Evolutionary conservation across 1,140 invertebrate genomes (phyloP).

Genomic region (Caenorhabditis inopinata): DNA sequence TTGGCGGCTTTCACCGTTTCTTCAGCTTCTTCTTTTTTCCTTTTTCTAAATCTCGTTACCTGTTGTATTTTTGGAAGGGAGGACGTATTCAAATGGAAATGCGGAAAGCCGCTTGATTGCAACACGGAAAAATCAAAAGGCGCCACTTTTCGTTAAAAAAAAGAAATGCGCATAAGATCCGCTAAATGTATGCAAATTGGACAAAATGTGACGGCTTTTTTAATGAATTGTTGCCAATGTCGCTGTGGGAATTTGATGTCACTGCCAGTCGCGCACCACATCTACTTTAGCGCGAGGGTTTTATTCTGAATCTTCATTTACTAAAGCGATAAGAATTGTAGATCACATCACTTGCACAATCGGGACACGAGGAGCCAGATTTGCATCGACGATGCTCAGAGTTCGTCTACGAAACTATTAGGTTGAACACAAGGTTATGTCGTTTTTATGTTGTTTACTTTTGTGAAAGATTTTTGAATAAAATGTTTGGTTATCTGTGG

Average conservation of each 20-base stretch:
- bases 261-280: background rate
- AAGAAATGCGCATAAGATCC: background rate
- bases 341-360: too few species aligned
- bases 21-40: background rate
- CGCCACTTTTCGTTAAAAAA: background rate
- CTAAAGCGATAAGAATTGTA: background rate
- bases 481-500: too few species aligned
- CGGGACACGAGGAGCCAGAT: too few species aligned
- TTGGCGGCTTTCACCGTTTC: background rate
- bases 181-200: slow-evolving; percentile 29
- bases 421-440: too few species aligned
- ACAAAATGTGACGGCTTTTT: slow-evolving; percentile 9
- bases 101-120: slow-evolving; percentile 14
- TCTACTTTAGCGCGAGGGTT: background rate
- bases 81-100: slow-evolving; percentile 15
- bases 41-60: slow-evolving; percentile 16
- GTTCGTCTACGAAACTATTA: too few species aligned
- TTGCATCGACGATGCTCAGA: too few species aligned
- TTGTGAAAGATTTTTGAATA: too few species aligned
- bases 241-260: background rate
- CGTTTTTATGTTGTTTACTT: too few species aligned
- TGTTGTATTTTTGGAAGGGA: slow-evolving; percentile 8
- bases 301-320: background rate
- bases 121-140: background rate
- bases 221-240: background rate